Evolutionary conservation across 2,797 vertebrate species (phyloP).

Genomic region (Ammospiza maritima): DNA sequence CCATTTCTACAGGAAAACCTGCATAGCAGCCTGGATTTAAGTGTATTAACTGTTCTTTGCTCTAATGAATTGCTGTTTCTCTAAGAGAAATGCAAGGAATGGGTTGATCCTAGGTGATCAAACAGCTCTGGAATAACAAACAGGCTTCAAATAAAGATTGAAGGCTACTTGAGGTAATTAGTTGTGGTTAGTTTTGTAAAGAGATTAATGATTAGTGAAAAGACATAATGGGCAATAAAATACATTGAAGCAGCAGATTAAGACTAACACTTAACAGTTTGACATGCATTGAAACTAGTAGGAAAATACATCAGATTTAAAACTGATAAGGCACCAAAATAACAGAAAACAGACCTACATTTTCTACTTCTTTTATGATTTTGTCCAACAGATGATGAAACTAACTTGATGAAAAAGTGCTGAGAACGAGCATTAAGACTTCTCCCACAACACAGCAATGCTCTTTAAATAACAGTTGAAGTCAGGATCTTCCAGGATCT

Average conservation of each 20-base stretch:
- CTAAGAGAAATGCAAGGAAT: not conserved
- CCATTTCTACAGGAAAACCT: not conserved
- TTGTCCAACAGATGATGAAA: not conserved
- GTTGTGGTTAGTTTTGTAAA: not conserved
- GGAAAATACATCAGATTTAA: not conserved
- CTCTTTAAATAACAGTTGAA: not conserved
- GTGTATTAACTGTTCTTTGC: not conserved
- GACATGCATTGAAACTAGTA: not conserved
- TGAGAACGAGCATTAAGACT: not conserved
- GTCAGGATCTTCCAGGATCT: not conserved
- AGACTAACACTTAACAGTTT: not conserved
- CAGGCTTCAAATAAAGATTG: not conserved
- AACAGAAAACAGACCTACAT: not conserved
- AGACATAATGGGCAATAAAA: not conserved
- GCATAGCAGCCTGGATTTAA: not conserved
- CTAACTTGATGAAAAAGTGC: not conserved
- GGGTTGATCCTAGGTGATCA: not conserved
- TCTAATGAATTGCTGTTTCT: not conserved
- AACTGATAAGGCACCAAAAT: not conserved
- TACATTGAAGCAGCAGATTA: not conserved
- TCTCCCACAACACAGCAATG: not conserved
- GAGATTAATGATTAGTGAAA: not conserved
- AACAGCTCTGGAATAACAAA: not conserved
- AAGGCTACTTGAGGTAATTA: not conserved
- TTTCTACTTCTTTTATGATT: not conserved